phyloP scores from a whole-genome alignment of 2,888 invertebrate species.

The Ganaspis brasiliensis region DNA sequence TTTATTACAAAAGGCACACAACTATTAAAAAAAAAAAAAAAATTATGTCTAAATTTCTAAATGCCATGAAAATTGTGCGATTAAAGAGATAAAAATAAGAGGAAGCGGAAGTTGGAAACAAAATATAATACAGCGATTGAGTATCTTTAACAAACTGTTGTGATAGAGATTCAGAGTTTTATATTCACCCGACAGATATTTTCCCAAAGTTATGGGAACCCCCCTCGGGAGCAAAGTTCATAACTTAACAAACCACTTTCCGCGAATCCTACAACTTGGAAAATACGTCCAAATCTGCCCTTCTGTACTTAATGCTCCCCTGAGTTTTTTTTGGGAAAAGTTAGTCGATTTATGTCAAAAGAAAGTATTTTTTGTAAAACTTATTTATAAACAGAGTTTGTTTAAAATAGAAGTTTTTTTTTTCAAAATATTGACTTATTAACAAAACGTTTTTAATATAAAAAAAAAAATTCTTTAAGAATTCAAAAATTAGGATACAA shows the following conservation, averaged over 20 bases:
- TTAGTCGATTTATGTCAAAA: constrained; percentile 9
- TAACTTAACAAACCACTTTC: constrained; percentile 37
- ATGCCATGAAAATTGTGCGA: neutral
- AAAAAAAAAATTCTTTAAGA: too few species aligned
- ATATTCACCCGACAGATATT: neutral
- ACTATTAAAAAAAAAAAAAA: neutral
- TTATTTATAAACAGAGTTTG: neutral
- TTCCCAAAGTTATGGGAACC: neutral
- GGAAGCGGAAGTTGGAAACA: neutral
- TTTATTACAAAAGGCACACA: neutral
- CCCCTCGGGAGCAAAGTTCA: constrained; percentile 17
- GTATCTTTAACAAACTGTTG: neutral
- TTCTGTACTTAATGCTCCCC: constrained; percentile 35
- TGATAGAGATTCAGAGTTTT: constrained; percentile 8
- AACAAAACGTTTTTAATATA: too few species aligned
- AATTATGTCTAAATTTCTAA: neutral
- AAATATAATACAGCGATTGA: neutral
- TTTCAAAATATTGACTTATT: too few species aligned
- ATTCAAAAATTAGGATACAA: too few species aligned
- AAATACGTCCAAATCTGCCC: constrained; percentile 25
- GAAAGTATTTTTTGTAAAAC: neutral
- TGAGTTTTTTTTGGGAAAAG: neutral
- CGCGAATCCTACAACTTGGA: constrained; percentile 10
- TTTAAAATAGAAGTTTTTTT: neutral
- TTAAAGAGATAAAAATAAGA: neutral